phyloP scores from a whole-genome alignment of 2,113 vertebrate genomes.

The Hemiscyllium ocellatum region DNA sequence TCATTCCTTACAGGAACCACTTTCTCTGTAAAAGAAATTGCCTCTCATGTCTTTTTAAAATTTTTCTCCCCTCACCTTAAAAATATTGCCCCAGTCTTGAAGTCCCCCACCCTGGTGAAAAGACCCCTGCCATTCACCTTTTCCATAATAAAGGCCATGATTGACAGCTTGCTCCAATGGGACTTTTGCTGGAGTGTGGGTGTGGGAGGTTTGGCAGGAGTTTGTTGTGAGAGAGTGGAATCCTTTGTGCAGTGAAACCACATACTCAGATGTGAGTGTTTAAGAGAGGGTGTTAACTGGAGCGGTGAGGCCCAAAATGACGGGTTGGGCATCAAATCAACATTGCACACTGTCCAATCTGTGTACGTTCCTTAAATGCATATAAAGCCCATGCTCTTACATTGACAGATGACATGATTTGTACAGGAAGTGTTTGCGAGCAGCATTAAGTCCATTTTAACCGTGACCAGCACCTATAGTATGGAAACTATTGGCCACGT shows the following conservation, averaged over 20 bases:
- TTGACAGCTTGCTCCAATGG: not conserved
- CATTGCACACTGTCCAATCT: not conserved
- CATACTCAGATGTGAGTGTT: not conserved
- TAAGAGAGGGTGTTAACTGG: not conserved
- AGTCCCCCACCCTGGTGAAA: too few relatives aligned
- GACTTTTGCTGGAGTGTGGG: not conserved
- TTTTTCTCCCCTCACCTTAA: too few relatives aligned
- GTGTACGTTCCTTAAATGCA: not conserved
- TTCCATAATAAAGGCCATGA: not conserved
- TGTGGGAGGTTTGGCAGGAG: too few relatives aligned
- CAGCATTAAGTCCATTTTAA: not conserved
- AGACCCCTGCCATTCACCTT: too few relatives aligned
- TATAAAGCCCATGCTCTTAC: not conserved
- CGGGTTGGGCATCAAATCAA: not conserved
- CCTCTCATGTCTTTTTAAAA: too few relatives aligned
- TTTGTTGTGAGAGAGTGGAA: not conserved
- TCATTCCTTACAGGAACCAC: too few relatives aligned
- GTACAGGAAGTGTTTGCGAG: not conserved
- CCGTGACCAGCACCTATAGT: not conserved
- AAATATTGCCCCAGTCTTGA: too few relatives aligned
- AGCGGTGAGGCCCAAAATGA: not conserved
- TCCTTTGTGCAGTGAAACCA: not conserved
- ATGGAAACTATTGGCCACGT: not conserved
- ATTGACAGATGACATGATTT: not conserved
- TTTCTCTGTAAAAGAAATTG: too few relatives aligned